A percentile compares a stretch with the other conserved stretches of the same genome.
Conservation (phyloP, 64 coral and sea anemone genomes). For the Stichodactyla helianthus region DNA sequence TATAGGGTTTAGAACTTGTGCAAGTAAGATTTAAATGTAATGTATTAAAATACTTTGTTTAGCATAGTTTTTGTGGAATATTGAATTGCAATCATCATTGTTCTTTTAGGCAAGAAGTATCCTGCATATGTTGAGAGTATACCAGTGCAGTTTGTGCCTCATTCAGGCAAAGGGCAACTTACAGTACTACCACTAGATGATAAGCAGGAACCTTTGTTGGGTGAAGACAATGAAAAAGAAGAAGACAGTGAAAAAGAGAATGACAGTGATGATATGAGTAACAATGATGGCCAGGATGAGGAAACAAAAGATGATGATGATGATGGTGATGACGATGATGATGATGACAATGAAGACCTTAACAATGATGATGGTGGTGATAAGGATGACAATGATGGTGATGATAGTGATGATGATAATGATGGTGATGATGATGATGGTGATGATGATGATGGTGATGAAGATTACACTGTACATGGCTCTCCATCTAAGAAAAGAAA, state of each 20-base stretch:
- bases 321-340: conserved; percentile 15
- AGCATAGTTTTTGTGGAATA: not conserved
- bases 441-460: not conserved
- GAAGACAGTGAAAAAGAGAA: not conserved
- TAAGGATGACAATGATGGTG: conserved; percentile 8
- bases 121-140: conserved; percentile 28
- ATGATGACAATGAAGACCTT: not conserved
- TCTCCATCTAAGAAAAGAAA: conserved; percentile 1
- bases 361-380: conserved; percentile 10
- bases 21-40: too few species aligned
- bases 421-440: conserved; percentile 4
- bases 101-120: conserved; percentile 26
- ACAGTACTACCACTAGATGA: conserved; percentile 23
- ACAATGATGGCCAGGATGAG: not conserved
- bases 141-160: conserved; percentile 28
- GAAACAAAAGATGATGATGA: conserved; percentile 10
- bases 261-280: not conserved
- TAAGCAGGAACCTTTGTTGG: not conserved
- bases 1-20: too few species aligned
- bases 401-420: not conserved
- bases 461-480: not conserved
- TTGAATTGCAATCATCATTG: not conserved
- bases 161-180: conserved; percentile 16
- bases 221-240: not conserved
- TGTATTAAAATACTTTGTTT: too few species aligned